These are phyloP conservation scores for Theropithecus gelada DNA, from an alignment of 2,113 vertebrate genomes.

Conservation along the genomic window DNA sequence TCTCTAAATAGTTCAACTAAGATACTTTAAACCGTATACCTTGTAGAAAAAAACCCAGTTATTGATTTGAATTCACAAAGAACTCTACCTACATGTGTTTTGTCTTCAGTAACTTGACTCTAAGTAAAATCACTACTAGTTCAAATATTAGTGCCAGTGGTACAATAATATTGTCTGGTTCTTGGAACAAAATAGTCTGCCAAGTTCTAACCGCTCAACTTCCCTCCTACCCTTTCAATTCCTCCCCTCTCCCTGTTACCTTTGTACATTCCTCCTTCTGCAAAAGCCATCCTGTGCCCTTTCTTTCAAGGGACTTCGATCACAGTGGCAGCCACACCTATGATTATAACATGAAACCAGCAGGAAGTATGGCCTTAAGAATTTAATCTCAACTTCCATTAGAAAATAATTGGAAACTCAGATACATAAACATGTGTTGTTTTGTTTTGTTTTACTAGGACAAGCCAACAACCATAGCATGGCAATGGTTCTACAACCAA, in stretches of 20 bases:
- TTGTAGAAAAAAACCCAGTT: not conserved
- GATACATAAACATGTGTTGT: not conserved
- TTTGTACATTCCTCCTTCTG: not conserved
- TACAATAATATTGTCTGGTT: not conserved
- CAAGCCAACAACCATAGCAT: not conserved
- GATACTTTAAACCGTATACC: not conserved
- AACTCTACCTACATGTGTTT: not conserved
- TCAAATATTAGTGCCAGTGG: not conserved
- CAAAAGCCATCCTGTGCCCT: not conserved
- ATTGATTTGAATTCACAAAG: not conserved
- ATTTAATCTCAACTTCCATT: conserved; percentile 5
- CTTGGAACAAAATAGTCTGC: not conserved
- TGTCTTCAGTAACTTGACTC: not conserved
- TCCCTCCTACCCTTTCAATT: not conserved
- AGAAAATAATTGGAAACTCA: not conserved
- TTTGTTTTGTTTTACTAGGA: conserved; percentile 6
- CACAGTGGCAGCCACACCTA: not conserved
- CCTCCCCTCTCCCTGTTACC: not conserved
- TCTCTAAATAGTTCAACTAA: not conserved
- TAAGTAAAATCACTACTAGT: not conserved
- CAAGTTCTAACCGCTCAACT: not conserved
- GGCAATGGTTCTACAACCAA: not conserved
- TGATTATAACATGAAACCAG: not conserved
- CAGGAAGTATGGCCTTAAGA: not conserved
- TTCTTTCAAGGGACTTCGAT: not conserved